Percentiles rank a stretch among this genome's conserved stretches.
phyloP scores from a whole-genome alignment of 2,797 vertebrate species.

The Serranus cabrilla region DNA sequence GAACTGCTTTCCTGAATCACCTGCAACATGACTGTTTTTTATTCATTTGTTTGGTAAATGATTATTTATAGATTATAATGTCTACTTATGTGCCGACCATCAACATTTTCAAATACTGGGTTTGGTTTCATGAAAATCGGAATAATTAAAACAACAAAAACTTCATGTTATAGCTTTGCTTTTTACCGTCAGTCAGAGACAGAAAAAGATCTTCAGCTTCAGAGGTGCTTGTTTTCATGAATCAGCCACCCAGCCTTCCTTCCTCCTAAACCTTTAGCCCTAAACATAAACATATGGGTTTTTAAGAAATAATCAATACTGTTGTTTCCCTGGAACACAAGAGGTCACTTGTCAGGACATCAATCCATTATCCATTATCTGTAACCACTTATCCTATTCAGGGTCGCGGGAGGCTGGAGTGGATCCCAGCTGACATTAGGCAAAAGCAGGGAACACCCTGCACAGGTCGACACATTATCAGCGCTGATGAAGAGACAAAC shows the following conservation, averaged over 20 bases:
- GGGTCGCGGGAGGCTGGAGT: too few relatives aligned
- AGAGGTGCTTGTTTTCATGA: neutral
- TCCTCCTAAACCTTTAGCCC: neutral
- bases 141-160: neutral
- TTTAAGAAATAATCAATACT: conserved; percentile 21
- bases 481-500: too few relatives aligned
- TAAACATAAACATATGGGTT: neutral
- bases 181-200: neutral
- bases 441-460: too few relatives aligned
- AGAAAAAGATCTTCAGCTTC: neutral
- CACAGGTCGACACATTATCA: too few relatives aligned
- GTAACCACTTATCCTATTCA: too few relatives aligned
- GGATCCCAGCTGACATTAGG: too few relatives aligned
- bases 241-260: neutral
- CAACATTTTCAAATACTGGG: neutral
- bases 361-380: too few relatives aligned
- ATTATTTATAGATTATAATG: too few relatives aligned
- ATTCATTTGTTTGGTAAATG: neutral
- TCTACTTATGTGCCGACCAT: too few relatives aligned
- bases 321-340: conserved; percentile 12
- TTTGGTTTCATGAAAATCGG: conserved; percentile 1
- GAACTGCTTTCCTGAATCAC: neutral
- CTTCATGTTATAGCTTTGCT: neutral
- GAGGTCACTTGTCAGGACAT: neutral
- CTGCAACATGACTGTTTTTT: neutral